Evolutionary conservation across 1,140 invertebrate species (phyloP), one percentile per base, ranked within the genome.

Genomic region (Sarcophaga bullata): DNA sequence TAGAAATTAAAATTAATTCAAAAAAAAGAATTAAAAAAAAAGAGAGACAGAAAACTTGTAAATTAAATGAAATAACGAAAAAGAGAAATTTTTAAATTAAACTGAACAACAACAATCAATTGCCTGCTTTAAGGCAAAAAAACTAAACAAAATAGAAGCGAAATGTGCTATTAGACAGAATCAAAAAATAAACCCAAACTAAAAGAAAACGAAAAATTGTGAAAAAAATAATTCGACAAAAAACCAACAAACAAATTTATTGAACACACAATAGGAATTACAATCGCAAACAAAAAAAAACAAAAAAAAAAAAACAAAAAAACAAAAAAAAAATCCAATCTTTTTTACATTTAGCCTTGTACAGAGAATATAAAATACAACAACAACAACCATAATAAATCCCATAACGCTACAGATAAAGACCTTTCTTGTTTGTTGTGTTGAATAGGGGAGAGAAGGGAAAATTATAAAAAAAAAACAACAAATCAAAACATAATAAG

Each of bases 21-120:
- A 75, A 76, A 76, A 76, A n/a, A n/a, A 75, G 11, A 75, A 75
- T 48, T 75, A 75, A 75, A 78, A n/a, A n/a, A n/a, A n/a, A n/a
- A n/a, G n/a, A n/a, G n/a, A n/a, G n/a, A n/a, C n/a, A n/a, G n/a
- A n/a, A n/a, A n/a, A n/a, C n/a, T 50, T 78, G 48, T 78, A 78
- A 50, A 78, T 17, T 49, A 76, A 78, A 10, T 9, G 2, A 78
- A 48, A 49, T 49, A 50, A 25, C 10, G 50, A 49, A 76, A 72
- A 72, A 72, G 3, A 7, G 7, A 72, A 72, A 76, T 47, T 3
- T n/a, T 17, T n/a, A 76, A 49, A 6, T 48, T 78, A 47, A 78
- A 76, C 48, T 46, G 13, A 46, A 73, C 73, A 73, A 37, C 50
- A 52, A 52, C 1, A 9, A 10, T 17, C 25, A 37, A 37, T n/a